Conservation (phyloP, 2,888 invertebrate genomes). For the Sinohyriopsis cumingii region DNA sequence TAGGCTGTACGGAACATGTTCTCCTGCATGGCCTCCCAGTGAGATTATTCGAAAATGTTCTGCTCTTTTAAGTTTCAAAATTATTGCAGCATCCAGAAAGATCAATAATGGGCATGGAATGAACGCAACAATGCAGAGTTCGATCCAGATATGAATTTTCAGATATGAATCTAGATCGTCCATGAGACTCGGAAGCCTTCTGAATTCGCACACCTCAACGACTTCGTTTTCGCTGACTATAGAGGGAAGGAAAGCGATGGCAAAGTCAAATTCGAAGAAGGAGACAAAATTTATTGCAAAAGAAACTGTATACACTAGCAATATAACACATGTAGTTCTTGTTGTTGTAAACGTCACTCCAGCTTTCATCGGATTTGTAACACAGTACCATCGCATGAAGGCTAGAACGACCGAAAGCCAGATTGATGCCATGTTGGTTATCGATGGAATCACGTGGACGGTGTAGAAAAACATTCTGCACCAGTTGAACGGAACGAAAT, state of each 20-base stretch:
- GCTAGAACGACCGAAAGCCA: constrained; percentile 33
- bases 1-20: not conserved
- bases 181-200: constrained; percentile 12
- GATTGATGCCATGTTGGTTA: constrained; percentile 31
- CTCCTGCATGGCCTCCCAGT: constrained; percentile 2
- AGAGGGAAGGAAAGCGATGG: constrained; percentile 12
- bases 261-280: constrained; percentile 27
- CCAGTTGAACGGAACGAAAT: constrained; percentile 30
- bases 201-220: constrained; percentile 22
- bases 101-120: constrained; percentile 31
- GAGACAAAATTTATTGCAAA: constrained; percentile 13
- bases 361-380: constrained; percentile 26
- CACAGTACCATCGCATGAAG: constrained; percentile 27
- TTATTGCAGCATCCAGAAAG: constrained; percentile 23
- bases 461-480: constrained; percentile 23
- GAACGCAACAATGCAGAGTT: constrained; percentile 27
- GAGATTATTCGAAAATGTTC: constrained; percentile 12
- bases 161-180: constrained; percentile 5
- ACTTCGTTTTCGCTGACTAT: constrained; percentile 8
- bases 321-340: constrained; percentile 12
- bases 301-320: constrained; percentile 13
- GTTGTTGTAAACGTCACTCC: constrained; percentile 13
- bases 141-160: constrained; percentile 23
- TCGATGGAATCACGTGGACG: constrained; percentile 29
- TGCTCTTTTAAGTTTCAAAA: constrained; percentile 26